Percentiles rank a stretch among this genome's conserved stretches.
Evolutionary conservation across 2,113 vertebrate genomes (phyloP).

Genomic region (Casuarius casuarius): DNA sequence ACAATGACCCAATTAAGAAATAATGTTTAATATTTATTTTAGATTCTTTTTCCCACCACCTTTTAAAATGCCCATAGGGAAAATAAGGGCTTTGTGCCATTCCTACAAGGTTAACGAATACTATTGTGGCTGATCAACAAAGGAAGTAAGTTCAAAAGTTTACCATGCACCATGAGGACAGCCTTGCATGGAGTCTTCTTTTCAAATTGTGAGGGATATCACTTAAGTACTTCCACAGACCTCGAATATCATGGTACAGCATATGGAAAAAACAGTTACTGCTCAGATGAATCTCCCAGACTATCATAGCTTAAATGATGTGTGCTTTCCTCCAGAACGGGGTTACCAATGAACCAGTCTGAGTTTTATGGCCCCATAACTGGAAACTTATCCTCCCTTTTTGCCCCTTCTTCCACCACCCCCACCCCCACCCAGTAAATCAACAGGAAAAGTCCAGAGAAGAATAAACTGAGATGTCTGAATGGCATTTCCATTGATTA

Average conservation of each 20-base stretch:
- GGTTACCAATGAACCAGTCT: not conserved
- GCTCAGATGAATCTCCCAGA: not conserved
- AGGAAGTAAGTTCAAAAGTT: not conserved
- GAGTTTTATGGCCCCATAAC: not conserved
- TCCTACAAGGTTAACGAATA: not conserved
- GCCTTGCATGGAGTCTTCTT: not conserved
- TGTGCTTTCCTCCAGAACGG: not conserved
- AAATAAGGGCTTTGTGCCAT: not conserved
- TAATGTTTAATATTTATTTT: not conserved
- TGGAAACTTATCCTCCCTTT: not conserved
- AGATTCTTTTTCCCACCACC: not conserved
- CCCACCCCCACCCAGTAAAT: not conserved
- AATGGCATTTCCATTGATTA: slow-evolving; percentile 1
- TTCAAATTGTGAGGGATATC: not conserved
- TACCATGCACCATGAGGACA: not conserved
- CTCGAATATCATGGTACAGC: not conserved
- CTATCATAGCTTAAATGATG: not conserved
- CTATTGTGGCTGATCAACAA: not conserved
- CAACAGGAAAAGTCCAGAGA: not conserved
- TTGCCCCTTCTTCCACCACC: not conserved
- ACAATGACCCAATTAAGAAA: not conserved
- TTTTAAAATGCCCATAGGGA: not conserved
- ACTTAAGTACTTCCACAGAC: slow-evolving; percentile 24
- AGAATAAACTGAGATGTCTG: not conserved
- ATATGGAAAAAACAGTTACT: not conserved